Evolutionary conservation across 2,797 vertebrate genomes (phyloP), one percentile per base, ranked within the genome.

Genomic region (Serranus cabrilla): DNA sequence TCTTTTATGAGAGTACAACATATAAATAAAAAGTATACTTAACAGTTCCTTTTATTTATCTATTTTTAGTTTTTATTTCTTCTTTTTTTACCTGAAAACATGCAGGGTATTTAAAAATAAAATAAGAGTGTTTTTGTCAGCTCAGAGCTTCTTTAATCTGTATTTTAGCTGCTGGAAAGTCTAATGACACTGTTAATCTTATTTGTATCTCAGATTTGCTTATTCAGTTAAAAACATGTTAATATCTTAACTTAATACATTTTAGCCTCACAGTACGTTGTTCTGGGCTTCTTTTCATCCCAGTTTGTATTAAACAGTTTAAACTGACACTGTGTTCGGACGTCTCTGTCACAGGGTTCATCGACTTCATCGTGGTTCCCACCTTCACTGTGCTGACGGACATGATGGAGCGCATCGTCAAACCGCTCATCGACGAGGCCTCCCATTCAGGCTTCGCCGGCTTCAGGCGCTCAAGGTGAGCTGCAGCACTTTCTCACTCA

Each of bases 321-420:
- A 2, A 43, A 20, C 16, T 60, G 21, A 46, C 23, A 11, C 20
- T 51, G n/a, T 14, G 47, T 78, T 21, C 25, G 13, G 10, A 65
- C 31, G 0, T 71, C 37, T 56, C 69, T 20, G 40, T 60, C 58
- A 52, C 94, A 99, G 98, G 98, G 75, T 99, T 99, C 89, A 99
- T 99, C 65, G 98, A 99, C 92, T 99, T 98, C 92, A 99, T 99
- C 0, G 98, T 99, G 92, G 96, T 99, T 66, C 98, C 98, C 76
- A 99, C 98, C 45, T 99, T 99, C 93, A 97, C 97, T 60, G 97
- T 99, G 86, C 94, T 99, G 89, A 97, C 97, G 0, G 98, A 99
- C 92, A 99, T 99, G 97, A 97, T 97, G 0, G 98, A 99, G 80
- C 97, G 97, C 65, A 98, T 99, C 74, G 95, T 99, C 90, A 97